Percentiles rank a stretch among this genome's conserved stretches.
phyloP scores from a whole-genome alignment of 2,797 vertebrate species.

The Lepidocolaptes lacrymiger region DNA sequence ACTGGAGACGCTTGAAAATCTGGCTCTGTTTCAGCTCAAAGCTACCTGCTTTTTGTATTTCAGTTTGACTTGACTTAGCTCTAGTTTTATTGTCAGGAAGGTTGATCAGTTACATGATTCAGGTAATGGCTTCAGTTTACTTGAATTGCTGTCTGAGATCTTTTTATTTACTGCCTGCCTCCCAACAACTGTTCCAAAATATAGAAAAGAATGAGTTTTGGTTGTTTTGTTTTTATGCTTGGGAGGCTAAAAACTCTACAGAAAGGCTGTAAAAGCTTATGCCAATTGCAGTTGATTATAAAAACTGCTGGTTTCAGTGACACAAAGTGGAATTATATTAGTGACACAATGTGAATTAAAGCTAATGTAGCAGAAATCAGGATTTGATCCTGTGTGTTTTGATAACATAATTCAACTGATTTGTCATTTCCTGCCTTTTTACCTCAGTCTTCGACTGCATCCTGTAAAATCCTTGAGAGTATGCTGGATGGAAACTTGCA shows the following conservation, averaged over 20 bases:
- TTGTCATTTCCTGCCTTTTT: conserved; percentile 21
- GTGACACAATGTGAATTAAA: background rate
- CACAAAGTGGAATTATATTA: background rate
- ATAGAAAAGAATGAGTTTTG: background rate
- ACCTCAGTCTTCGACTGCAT: background rate
- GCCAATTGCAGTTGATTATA: background rate
- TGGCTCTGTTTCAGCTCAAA: background rate
- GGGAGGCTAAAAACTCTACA: background rate
- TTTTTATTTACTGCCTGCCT: background rate
- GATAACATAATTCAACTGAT: conserved; percentile 19
- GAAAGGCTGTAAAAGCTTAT: conserved; percentile 16
- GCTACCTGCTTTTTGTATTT: background rate
- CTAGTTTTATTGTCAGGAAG: background rate
- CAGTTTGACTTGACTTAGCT: background rate
- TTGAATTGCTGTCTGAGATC: background rate
- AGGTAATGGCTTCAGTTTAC: background rate
- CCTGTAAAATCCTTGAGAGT: background rate
- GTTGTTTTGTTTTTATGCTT: background rate
- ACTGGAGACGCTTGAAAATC: background rate
- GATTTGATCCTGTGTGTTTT: background rate
- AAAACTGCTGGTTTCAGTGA: background rate
- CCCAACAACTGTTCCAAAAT: background rate
- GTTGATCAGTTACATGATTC: background rate
- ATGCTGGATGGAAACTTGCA: background rate
- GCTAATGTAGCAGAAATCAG: background rate